Base-by-base conservation (phyloP, 2,888 invertebrate genomes). In the Antheraea yamamai region DNA sequence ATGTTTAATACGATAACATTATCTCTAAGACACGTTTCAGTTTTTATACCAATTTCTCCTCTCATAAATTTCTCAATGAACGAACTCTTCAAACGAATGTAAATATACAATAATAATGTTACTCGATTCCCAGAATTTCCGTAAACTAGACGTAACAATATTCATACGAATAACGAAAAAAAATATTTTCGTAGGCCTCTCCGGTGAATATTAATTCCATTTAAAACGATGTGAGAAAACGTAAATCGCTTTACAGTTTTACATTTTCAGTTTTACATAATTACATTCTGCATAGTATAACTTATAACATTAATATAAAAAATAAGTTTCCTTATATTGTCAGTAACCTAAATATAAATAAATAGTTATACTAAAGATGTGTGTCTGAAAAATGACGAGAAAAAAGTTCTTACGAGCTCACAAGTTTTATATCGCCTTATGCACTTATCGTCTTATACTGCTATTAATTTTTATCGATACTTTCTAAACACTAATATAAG, bases 241-340 rank as follows among this genome's bases (percentile, higher is more conserved):
- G 4, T 0, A 1, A 64, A 16, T 14, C 14, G 12, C 12, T 64
- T 64, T 64, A 64, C 64, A 26, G 2, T 64, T n/a, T 64, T 58
- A 58, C 8, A n/a, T 58, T n/a, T 58, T n/a, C n/a, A 23, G 1
- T 58, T 14, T 61, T 23, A 23, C 61, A 61, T 61, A 61, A 23
- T 12, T 61, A 23, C 23, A 30, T 16, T 66, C 30, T 26, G 14
- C 26, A 64, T 64, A 26, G 16, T 10, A 64, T 10, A 64, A 64
- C 14, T 23, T 4, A 18, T 47, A 61, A 8, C 61, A 4, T 61
- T 61, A 23, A 23, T 8, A 8, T 23, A 0, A 61, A 20, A 55
- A 55, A 55, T 55, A 81, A 79, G 78, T 30, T 47, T 79, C 79
- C 80, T 86, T 83, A 82, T 75, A 76, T 79, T 79, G 82, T 23